Conservation (phyloP, 1,140 invertebrate genomes). For the Lucilia sericata region DNA sequence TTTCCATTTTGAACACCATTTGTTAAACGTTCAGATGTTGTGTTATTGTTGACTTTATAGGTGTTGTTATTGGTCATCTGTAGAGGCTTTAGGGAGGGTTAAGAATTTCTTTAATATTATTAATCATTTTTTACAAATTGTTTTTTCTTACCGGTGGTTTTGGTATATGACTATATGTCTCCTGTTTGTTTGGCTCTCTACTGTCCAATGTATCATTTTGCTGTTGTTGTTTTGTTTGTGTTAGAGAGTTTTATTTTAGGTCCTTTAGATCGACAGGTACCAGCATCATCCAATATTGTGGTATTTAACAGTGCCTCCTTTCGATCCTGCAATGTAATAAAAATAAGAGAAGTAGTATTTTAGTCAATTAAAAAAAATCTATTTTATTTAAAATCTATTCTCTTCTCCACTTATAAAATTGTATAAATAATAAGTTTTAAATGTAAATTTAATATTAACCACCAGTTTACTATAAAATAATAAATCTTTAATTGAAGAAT, state of each 20-base stretch:
- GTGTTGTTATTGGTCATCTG: conserved; percentile 51
- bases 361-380: no score
- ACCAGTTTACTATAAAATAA: no score
- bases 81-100: conserved; percentile 60
- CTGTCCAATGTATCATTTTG: conserved; percentile 30
- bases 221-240: background rate
- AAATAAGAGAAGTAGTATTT: no score
- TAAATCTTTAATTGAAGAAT: no score
- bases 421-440: no score
- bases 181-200: conserved; percentile 54
- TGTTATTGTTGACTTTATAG: conserved; percentile 43
- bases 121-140: background rate
- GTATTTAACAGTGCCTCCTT: conserved; percentile 46
- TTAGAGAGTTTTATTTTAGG: background rate
- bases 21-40: conserved; percentile 44
- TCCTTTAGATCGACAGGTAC: conserved; percentile 43
- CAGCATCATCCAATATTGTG: conserved; percentile 47
- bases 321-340: conserved; percentile 45
- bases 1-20: conserved; percentile 59
- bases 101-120: background rate
- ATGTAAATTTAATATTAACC: no score
- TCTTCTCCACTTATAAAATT: no score
- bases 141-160: conserved; percentile 71
- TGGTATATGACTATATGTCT: conserved; percentile 51
- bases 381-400: no score